Evolutionary conservation across 1,140 invertebrate genomes (phyloP), one percentile per base, ranked within the genome.

Genomic region (Anthonomus grandis): DNA sequence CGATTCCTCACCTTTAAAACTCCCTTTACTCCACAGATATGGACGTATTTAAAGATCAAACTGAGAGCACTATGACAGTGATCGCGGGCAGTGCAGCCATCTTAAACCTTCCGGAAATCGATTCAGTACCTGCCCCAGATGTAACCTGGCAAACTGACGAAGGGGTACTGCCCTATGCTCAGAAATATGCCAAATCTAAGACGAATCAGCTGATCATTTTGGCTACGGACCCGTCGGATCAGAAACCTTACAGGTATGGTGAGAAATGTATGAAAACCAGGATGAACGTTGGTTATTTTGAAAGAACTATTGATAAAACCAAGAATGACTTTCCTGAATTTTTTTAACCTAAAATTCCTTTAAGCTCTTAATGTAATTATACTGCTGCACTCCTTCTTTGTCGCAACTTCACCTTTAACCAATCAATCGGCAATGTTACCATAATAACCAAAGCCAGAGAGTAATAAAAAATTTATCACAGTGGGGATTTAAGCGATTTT

Each of bases 81-180:
- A 77, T 85, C 61, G 84, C 85, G 37, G 93, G 93, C 10, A 80
- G 85, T 57, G 89, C 91, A 1, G 90, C 88, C 8, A 81, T 95
- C 61, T 76, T 96, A 46, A 79, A 88, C 57, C 79, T 94, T 62
- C 91, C 91, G 1, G 71, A 78, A 6, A 89, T 95, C 60, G 84
- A 91, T 57, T 93, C 90, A 45, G 81, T 90, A 66, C 92, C 93
- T 4, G 74, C 78, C 15, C 91, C 92, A 0, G 84, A 86, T 17
- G 88, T 95, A 0, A 84, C 82, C 38, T 96, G 93, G 93, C 85
- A 87, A 68, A 84, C 85, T 10, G 84, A 88, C 57, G 82, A 86
- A 45, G 81, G 82, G 9, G 76, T 79, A 1, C 72, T 85, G 12
- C 78, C 84, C 41, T 93, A 91, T 69, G 86, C 85, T 58, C 86